Base-by-base conservation (phyloP, 2,888 invertebrate species). In the Timandra comae region DNA sequence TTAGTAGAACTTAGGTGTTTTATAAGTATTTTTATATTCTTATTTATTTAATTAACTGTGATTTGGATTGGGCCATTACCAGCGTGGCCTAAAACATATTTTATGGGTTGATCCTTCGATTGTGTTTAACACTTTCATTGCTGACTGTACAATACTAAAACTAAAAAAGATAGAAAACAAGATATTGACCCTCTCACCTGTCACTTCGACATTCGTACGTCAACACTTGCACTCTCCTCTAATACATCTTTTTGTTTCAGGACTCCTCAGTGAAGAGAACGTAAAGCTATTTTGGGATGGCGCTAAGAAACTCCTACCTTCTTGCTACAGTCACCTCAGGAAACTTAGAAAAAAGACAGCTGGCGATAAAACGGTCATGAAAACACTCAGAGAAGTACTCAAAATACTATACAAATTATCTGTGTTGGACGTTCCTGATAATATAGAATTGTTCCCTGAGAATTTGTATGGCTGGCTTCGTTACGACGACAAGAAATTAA, bases 211-310 rank as follows among this genome's bases (percentile, higher is more conserved):
- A n/a, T n/a, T n/a, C n/a, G n/a, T n/a, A n/a, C n/a, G n/a, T n/a
- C n/a, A n/a, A n/a, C n/a, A n/a, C n/a, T n/a, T n/a, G n/a, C n/a
- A n/a, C n/a, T n/a, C n/a, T n/a, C n/a, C n/a, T n/a, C n/a, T n/a
- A n/a, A n/a, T n/a, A n/a, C n/a, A n/a, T n/a, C 16, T 16, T 5
- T 12, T 8, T 3, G 19, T 50, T 55, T 1, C 46, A 82, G 82
- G 82, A 39, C 80, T 76, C 28, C 55, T 87, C 6, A 75, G 73
- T 36, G 88, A 88, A 71, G 89, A 89, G 67, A 87, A 91, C 66
- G 69, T 86, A 2, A 92, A 91, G 79, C 73, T 91, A 23, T 95
- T 94, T 65, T 95, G 95, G 95, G 93, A 94, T 43, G 91, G 91
- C 0, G 89, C 91, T 0, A 92, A 89, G 56, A 92, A 93, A 64